These are phyloP conservation scores for Venusia cambrica DNA, from an alignment of 2,888 invertebrate species.

Conservation along the genomic window DNA sequence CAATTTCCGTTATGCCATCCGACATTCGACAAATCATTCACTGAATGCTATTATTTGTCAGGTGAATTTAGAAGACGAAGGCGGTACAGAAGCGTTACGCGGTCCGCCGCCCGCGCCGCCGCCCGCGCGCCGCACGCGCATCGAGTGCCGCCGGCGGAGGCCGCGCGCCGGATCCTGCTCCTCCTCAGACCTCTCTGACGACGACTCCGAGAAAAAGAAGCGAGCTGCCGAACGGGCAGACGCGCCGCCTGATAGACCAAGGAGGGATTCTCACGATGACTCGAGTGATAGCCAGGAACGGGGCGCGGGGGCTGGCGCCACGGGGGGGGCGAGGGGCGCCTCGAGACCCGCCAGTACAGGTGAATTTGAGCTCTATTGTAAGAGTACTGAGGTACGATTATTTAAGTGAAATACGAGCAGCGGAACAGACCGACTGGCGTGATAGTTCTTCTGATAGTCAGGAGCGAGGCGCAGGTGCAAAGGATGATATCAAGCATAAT, in stretches of 20 bases:
- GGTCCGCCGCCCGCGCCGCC: constrained; percentile 56
- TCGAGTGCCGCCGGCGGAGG: constrained; percentile 61
- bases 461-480: too few relatives aligned
- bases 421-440: too few relatives aligned
- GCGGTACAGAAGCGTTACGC: constrained; percentile 36
- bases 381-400: too few relatives aligned
- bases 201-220: constrained; percentile 92
- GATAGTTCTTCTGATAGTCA: too few relatives aligned
- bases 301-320: constrained; percentile 79
- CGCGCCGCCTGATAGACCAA: constrained; percentile 81
- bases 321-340: constrained; percentile 30
- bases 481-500: too few relatives aligned
- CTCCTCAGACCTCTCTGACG: constrained; percentile 96
- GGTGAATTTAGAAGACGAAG: constrained; percentile 59
- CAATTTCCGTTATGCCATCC: too few relatives aligned
- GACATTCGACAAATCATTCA: too few relatives aligned
- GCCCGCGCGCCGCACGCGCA: constrained; percentile 56
- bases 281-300: constrained; percentile 92
- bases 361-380: too few relatives aligned
- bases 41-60: constrained; percentile 25
- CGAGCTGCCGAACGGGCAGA: constrained; percentile 85
- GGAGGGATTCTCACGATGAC: constrained; percentile 91
- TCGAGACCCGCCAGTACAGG: constrained; percentile 10
- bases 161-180: constrained; percentile 89
- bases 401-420: too few relatives aligned